A percentile compares a stretch with the other conserved stretches of the same genome.
phyloP scores from a whole-genome alignment of 2,888 invertebrate genomes.

The Cantharis rufa region DNA sequence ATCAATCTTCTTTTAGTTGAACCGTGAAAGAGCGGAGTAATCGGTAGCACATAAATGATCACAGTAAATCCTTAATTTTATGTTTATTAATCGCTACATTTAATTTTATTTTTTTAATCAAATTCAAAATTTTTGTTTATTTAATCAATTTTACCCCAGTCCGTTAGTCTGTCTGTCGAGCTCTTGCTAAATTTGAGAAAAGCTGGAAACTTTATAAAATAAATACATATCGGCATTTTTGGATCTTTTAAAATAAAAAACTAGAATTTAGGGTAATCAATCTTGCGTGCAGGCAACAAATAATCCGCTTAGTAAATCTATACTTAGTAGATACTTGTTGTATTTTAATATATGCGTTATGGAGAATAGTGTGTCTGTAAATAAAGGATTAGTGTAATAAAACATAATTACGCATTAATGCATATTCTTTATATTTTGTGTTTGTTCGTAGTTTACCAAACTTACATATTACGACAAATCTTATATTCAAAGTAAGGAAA shows the following conservation, averaged over 20 bases:
- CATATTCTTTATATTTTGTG: not conserved
- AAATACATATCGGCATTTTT: not conserved
- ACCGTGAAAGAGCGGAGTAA: not conserved
- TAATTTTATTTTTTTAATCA: too few relatives aligned
- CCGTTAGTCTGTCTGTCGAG: not conserved
- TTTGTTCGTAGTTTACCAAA: not conserved
- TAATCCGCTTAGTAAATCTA: not conserved
- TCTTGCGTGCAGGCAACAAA: not conserved
- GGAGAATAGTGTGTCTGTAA: not conserved
- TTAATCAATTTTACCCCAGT: not conserved
- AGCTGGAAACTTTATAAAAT: not conserved
- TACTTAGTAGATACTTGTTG: not conserved
- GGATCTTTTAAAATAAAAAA: not conserved
- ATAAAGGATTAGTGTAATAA: not conserved
- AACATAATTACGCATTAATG: not conserved
- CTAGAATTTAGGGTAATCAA: not conserved
- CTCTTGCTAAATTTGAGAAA: not conserved
- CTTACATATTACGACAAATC: not conserved
- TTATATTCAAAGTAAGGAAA: not conserved
- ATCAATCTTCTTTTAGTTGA: not conserved
- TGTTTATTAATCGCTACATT: too few relatives aligned
- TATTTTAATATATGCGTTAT: not conserved
- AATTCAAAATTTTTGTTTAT: not conserved
- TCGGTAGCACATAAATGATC: not conserved
- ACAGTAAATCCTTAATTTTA: not conserved